These are phyloP conservation scores for Leucoptera coffeella DNA, from an alignment of 2,888 invertebrate genomes.

Conservation along the genomic window DNA sequence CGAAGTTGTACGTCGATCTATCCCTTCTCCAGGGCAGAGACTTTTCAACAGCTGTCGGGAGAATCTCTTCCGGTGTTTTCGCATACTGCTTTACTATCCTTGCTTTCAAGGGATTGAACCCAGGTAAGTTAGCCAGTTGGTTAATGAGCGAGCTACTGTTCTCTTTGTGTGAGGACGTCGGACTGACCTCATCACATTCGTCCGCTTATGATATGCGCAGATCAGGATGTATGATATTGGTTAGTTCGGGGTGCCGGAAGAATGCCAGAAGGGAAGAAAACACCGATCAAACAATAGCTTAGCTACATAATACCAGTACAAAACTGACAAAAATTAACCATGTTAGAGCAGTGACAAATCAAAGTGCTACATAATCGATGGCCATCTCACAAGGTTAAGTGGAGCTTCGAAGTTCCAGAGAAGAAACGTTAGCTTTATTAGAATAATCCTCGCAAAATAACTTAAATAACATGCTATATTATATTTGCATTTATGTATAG, in stretches of 20 bases:
- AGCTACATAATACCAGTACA: no score
- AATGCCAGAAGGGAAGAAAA: constrained; percentile 51
- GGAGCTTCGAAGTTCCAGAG: no score
- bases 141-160: constrained; percentile 65
- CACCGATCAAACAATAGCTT: constrained; percentile 44
- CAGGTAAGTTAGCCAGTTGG: constrained; percentile 62
- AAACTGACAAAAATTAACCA: no score
- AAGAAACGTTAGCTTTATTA: no score
- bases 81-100: constrained; percentile 65
- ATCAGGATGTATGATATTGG: constrained; percentile 24
- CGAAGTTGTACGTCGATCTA: constrained; percentile 65
- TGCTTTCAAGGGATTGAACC: constrained; percentile 64
- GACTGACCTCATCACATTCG: constrained; percentile 49
- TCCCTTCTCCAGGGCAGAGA: constrained; percentile 82
- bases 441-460: no score
- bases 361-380: no score
- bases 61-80: constrained; percentile 55
- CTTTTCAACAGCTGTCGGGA: constrained; percentile 73
- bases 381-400: no score
- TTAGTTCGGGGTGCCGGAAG: constrained; percentile 42
- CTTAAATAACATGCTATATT: no score
- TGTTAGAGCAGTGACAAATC: no score
- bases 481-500: no score
- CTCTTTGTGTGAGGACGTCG: constrained; percentile 53
- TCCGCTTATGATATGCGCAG: constrained; percentile 29